Percentiles rank a stretch among this genome's conserved stretches.
Evolutionary conservation across 35 echinoderm and acorn worm genomes (phyloP).

Genomic region (Lytechinus pictus): DNA sequence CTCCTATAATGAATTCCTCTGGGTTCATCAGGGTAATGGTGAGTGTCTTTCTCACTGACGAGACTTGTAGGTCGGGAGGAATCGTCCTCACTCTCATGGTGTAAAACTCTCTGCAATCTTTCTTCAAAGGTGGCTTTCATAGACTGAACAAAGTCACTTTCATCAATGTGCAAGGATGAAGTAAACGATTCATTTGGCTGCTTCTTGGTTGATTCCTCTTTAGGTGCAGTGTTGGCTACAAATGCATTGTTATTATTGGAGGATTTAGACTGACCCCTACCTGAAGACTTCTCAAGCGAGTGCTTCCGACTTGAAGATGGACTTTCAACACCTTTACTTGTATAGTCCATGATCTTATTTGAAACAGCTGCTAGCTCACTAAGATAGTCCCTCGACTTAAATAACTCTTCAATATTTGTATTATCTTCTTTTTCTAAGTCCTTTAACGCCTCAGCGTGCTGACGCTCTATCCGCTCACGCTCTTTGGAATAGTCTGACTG

Average conservation of each 20-base stretch:
- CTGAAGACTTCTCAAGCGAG: not conserved
- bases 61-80: conserved; percentile 32
- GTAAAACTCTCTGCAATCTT: conserved; percentile 57
- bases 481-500: conserved; percentile 83
- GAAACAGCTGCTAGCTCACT: conserved; percentile 76
- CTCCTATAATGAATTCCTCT: conserved; percentile 41
- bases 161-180: conserved; percentile 54
- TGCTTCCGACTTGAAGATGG: conserved; percentile 17
- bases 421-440: conserved; percentile 91
- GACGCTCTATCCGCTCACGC: conserved; percentile 72
- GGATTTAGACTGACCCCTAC: conserved; percentile 43
- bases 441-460: conserved; percentile 76
- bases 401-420: conserved; percentile 88
- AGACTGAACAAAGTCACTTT: conserved; percentile 73
- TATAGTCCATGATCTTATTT: conserved; percentile 69
- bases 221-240: conserved; percentile 21
- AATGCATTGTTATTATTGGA: conserved; percentile 86
- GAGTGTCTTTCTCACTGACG: not conserved
- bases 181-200: not conserved
- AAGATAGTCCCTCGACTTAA: conserved; percentile 69
- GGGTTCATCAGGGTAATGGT: conserved; percentile 11
- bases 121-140: conserved; percentile 84
- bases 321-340: conserved; percentile 21
- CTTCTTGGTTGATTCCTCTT: conserved; percentile 32
- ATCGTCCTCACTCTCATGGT: conserved; percentile 71